A percentile compares a stretch with the other conserved stretches of the same genome.
Conservation (phyloP, 2,888 invertebrate genomes). For the Cephus spinipes region DNA sequence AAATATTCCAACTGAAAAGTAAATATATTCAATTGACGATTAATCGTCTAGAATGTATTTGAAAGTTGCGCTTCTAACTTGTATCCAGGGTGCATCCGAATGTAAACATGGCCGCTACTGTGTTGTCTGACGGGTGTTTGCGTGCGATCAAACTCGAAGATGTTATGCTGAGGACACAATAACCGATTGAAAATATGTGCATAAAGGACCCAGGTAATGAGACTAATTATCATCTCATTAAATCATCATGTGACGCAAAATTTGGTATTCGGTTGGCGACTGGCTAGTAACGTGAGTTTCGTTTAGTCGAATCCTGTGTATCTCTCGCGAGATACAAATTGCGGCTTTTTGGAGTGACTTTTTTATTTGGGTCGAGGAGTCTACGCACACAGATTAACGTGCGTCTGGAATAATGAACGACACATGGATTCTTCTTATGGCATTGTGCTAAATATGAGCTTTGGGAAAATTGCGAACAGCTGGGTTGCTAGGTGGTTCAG, state of each 20-base stretch:
- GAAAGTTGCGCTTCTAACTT: not conserved
- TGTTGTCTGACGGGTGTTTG: constrained; percentile 56
- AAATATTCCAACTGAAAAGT: not conserved
- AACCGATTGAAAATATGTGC: constrained; percentile 45
- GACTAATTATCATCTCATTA: constrained; percentile 6
- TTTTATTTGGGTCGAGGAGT: constrained; percentile 26
- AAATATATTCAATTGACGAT: not conserved
- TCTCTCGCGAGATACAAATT: constrained; percentile 22
- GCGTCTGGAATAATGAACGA: not conserved
- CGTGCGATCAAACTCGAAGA: constrained; percentile 42
- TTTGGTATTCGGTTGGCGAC: not conserved
- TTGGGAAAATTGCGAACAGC: constrained; percentile 33
- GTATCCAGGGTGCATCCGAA: constrained; percentile 40
- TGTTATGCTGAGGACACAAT: constrained; percentile 39
- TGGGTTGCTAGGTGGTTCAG: constrained; percentile 41
- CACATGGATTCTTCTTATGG: not conserved
- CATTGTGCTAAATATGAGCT: not conserved
- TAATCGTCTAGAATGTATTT: not conserved
- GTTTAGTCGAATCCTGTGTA: constrained; percentile 12
- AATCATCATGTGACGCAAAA: not conserved
- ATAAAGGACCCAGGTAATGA: constrained; percentile 52
- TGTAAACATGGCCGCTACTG: constrained; percentile 63
- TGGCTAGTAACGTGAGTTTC: not conserved
- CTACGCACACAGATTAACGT: constrained; percentile 18
- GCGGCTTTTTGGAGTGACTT: constrained; percentile 13